Percentiles rank a stretch among this genome's conserved stretches.
These are phyloP conservation scores for Caenorhabditis sp. DNA, from an alignment of 2,888 invertebrate species.

Conservation along the genomic window DNA sequence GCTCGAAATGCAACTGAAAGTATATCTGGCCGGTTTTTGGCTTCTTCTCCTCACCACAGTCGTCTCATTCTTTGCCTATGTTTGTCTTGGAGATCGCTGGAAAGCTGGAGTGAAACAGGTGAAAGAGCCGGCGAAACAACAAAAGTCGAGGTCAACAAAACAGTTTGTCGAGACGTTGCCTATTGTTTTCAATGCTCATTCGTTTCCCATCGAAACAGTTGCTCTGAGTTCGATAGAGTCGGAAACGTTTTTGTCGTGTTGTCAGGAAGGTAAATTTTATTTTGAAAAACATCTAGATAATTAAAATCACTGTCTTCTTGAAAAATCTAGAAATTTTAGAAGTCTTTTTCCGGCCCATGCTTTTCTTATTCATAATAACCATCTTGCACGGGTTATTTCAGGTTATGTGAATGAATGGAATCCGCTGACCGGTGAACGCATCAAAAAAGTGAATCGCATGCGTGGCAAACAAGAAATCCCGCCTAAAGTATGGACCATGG, in stretches of 20 bases:
- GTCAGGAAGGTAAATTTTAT: constrained; percentile 56
- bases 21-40: constrained; percentile 59
- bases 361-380: too few species aligned
- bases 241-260: constrained; percentile 48
- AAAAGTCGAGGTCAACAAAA: not conserved
- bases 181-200: constrained; percentile 55
- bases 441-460: constrained; percentile 23
- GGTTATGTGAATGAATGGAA: not conserved
- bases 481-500: constrained; percentile 48
- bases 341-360: too few species aligned
- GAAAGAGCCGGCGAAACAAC: not conserved
- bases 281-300: too few species aligned
- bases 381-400: too few species aligned
- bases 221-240: constrained; percentile 13
- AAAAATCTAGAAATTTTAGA: too few species aligned
- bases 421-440: constrained; percentile 15
- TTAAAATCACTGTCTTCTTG: not conserved
- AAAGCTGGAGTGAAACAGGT: constrained; percentile 19
- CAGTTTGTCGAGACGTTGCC: constrained; percentile 41
- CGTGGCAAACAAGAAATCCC: constrained; percentile 22
- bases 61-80: constrained; percentile 60
- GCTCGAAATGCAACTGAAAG: constrained; percentile 64
- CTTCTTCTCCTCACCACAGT: constrained; percentile 61
- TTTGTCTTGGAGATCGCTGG: constrained; percentile 49
- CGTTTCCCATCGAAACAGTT: constrained; percentile 57